phyloP scores from a whole-genome alignment of 1,140 invertebrate genomes.

The Bombus difficillimus region DNA sequence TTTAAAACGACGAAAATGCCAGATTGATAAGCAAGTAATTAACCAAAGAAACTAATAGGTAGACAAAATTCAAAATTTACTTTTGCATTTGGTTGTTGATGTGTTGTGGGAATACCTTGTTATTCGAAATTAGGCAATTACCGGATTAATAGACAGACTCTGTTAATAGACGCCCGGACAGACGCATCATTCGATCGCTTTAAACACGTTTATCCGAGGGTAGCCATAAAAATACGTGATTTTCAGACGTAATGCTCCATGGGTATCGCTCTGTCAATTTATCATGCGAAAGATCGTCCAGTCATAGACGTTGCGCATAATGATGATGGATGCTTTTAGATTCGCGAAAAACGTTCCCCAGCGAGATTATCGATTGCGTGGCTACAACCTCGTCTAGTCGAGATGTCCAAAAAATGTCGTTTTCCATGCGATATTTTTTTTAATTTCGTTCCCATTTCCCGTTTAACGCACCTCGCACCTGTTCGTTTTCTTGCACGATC shows the following conservation, averaged over 20 bases:
- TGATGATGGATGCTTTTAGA: constrained; percentile 26
- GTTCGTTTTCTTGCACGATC: neutral
- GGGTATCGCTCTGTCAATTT: constrained; percentile 10
- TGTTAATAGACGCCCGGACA: neutral
- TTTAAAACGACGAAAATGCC: no score
- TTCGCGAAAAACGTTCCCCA: neutral
- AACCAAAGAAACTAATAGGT: no score
- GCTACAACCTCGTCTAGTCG: no score
- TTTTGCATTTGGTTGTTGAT: no score
- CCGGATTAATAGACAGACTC: no score
- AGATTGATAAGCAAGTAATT: neutral
- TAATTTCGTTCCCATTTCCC: neutral
- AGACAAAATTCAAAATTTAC: no score
- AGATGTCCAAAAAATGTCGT: neutral
- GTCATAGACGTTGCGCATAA: constrained; percentile 25
- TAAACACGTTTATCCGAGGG: neutral
- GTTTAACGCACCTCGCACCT: neutral
- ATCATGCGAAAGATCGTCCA: constrained; percentile 15
- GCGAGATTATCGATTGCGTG: neutral
- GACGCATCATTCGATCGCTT: neutral
- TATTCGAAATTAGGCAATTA: neutral
- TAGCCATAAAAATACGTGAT: neutral
- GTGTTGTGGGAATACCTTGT: neutral
- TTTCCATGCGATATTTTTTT: neutral
- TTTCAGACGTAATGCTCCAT: neutral